A percentile compares a stretch with the other conserved stretches of the same genome.
Evolutionary conservation across 1,140 invertebrate genomes (phyloP).

Genomic region (Ptiloglossa arizonensis): DNA sequence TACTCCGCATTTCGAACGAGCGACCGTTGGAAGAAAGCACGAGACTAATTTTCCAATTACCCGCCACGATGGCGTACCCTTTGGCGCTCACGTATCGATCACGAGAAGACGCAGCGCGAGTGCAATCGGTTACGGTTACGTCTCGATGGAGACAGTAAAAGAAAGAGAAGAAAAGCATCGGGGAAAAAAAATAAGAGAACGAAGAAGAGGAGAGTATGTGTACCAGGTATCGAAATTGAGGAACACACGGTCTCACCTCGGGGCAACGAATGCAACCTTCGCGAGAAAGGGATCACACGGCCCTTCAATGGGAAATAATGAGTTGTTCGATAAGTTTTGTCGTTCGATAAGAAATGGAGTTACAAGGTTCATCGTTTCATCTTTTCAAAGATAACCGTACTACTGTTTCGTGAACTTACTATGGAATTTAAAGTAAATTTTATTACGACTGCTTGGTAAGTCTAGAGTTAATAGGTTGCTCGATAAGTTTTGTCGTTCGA

Average conservation of each 20-base stretch:
- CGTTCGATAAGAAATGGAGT: too few species aligned
- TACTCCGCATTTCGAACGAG: slow-evolving; percentile 31
- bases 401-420: too few species aligned
- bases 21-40: slow-evolving; percentile 43
- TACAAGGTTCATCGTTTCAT: too few species aligned
- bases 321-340: too few species aligned
- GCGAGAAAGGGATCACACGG: too few species aligned
- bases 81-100: slow-evolving; percentile 54
- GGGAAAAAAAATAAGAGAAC: background rate
- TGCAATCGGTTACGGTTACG: background rate
- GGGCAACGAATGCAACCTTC: too few species aligned
- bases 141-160: background rate
- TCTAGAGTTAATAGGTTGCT: too few species aligned
- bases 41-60: slow-evolving; percentile 58
- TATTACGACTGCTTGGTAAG: too few species aligned
- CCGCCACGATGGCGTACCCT: slow-evolving; percentile 45
- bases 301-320: too few species aligned
- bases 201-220: background rate
- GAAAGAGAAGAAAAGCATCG: background rate
- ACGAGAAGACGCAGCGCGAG: slow-evolving; percentile 33
- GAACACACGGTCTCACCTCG: slow-evolving; percentile 25
- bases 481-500: too few species aligned
- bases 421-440: too few species aligned
- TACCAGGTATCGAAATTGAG: background rate
- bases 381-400: too few species aligned